Percentiles rank a stretch among this genome's conserved stretches.
Conservation (phyloP, 2,797 vertebrate species). For the Chaunax sp. region DNA sequence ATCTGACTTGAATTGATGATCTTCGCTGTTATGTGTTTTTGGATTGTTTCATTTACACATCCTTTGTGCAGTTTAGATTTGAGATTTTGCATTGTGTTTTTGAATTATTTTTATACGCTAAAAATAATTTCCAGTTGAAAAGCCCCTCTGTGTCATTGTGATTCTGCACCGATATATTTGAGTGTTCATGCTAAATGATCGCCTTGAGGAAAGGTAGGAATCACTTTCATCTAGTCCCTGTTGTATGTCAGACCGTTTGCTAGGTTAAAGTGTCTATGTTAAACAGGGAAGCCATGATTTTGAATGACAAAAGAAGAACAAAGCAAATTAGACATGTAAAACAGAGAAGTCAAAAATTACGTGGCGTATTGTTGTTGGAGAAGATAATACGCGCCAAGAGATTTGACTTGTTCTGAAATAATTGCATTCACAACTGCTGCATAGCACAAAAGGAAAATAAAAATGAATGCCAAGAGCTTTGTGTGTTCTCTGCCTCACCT, state of each 20-base stretch:
- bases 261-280: constrained; percentile 43
- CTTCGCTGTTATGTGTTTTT: constrained; percentile 1
- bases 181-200: constrained; percentile 37
- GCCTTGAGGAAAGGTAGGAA: constrained; percentile 28
- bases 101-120: too few species aligned
- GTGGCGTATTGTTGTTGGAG: constrained; percentile 37
- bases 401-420: constrained; percentile 57
- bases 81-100: background rate
- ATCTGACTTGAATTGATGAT: constrained; percentile 4
- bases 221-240: constrained; percentile 47
- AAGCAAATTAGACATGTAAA: constrained; percentile 52
- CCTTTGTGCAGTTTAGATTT: background rate
- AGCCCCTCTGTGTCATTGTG: constrained; percentile 2
- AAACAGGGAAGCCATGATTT: constrained; percentile 35
- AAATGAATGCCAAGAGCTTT: constrained; percentile 50
- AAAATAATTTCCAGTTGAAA: background rate
- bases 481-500: constrained; percentile 43
- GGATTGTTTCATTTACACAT: too few species aligned
- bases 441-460: constrained; percentile 29
- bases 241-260: constrained; percentile 33
- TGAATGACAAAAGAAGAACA: constrained; percentile 49
- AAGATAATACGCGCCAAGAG: constrained; percentile 44
- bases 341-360: constrained; percentile 35
- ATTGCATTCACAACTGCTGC: constrained; percentile 47
- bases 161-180: constrained; percentile 29